These are phyloP conservation scores for Drosophila prolongata DNA, from an alignment of 2,888 invertebrate species.

Conservation along the genomic window DNA sequence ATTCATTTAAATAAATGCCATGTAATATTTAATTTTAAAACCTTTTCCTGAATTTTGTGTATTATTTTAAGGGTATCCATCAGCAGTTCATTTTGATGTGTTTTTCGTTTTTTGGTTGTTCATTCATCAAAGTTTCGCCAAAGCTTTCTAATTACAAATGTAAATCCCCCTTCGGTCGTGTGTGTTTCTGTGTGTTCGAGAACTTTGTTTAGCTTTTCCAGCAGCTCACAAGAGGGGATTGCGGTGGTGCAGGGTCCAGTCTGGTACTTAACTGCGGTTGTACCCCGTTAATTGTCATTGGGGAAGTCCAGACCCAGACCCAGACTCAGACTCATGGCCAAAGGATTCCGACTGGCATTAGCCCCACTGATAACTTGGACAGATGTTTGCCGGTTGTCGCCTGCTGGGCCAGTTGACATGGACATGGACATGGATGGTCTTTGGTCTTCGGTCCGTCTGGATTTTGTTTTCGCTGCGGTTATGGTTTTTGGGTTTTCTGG, in stretches of 20 bases:
- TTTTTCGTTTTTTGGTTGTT: constrained; percentile 29
- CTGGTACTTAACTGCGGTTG: constrained; percentile 41
- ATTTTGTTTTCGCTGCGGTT: constrained; percentile 35
- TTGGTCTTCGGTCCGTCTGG: constrained; percentile 17
- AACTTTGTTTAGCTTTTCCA: constrained; percentile 41
- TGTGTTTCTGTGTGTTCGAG: constrained; percentile 43
- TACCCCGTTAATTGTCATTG: constrained; percentile 63
- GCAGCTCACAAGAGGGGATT: constrained; percentile 9
- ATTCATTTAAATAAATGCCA: too few relatives aligned
- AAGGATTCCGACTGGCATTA: constrained; percentile 46
- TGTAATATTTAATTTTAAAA: too few relatives aligned
- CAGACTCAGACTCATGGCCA: not conserved
- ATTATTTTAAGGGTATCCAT: constrained; percentile 3
- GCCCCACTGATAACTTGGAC: constrained; percentile 54
- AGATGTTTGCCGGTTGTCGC: constrained; percentile 47
- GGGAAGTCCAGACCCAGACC: not conserved
- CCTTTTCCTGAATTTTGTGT: not conserved
- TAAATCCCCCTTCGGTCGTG: constrained; percentile 70
- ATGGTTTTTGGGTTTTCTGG: constrained; percentile 19
- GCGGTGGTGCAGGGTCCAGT: constrained; percentile 11
- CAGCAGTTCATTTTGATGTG: constrained; percentile 1
- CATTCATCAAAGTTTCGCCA: constrained; percentile 68
- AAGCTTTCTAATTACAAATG: constrained; percentile 82
- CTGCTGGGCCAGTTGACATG: constrained; percentile 33
- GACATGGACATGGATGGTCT: constrained; percentile 30